A percentile compares a stretch with the other conserved stretches of the same genome.
These are phyloP conservation scores for Eristalis tenax DNA, from an alignment of 2,888 invertebrate genomes.

Conservation along the genomic window DNA sequence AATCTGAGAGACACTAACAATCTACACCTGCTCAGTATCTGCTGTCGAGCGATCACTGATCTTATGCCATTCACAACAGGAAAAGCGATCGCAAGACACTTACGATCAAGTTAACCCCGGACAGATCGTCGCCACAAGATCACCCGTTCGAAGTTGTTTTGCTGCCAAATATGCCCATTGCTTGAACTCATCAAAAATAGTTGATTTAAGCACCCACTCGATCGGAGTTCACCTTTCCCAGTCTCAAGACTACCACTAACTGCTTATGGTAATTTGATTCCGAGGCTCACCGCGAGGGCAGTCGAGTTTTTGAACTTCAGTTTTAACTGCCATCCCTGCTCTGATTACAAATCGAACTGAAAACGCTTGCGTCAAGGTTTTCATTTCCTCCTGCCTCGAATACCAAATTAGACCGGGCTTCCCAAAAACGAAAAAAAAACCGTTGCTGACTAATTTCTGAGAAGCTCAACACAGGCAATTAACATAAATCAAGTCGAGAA, in stretches of 20 bases:
- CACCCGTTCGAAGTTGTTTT: background rate
- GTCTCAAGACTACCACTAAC: background rate
- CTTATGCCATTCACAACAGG: background rate
- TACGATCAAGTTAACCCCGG: background rate
- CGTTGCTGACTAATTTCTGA: background rate
- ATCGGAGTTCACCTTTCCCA: background rate
- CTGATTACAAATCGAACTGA: slow-evolving; percentile 8
- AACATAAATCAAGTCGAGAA: background rate
- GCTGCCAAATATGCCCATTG: background rate
- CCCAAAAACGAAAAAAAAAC: background rate
- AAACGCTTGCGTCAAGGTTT: background rate
- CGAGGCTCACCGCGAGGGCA: slow-evolving; percentile 14
- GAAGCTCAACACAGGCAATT: background rate
- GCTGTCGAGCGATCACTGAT: background rate
- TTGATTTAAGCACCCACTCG: slow-evolving; percentile 1
- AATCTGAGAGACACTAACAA: background rate
- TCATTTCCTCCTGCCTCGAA: slow-evolving; percentile 3
- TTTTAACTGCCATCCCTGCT: background rate
- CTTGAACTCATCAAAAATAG: background rate
- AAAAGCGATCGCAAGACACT: background rate
- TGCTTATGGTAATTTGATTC: slow-evolving; percentile 3
- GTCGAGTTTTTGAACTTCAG: background rate
- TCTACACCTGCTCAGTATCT: background rate
- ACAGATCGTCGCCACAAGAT: slow-evolving; percentile 1
- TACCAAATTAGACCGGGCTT: slow-evolving; percentile 6